Evolutionary conservation across 2,888 invertebrate species (phyloP).

Genomic region (Galerucella pusilla): DNA sequence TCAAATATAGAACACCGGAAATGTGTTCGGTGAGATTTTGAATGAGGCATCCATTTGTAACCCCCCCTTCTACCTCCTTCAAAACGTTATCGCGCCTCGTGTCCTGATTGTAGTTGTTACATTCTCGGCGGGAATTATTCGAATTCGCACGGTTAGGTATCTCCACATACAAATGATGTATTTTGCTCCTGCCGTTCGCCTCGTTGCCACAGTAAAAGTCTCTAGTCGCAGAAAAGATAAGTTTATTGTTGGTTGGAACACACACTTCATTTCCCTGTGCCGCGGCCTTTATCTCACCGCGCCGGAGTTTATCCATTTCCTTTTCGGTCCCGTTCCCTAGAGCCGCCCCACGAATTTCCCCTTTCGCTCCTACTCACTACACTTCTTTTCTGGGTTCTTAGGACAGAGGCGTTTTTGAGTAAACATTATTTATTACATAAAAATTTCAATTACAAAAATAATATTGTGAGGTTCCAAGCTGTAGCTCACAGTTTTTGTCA

Average conservation of each 20-base stretch:
- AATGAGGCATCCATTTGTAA: conserved; percentile 36
- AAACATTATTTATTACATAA: not conserved
- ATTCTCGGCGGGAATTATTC: conserved; percentile 52
- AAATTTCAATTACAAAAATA: not conserved
- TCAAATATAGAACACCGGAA: conserved; percentile 30
- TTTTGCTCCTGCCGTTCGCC: conserved; percentile 56
- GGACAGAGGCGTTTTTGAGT: conserved; percentile 18
- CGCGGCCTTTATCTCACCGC: conserved; percentile 64
- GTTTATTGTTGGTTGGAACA: conserved; percentile 64
- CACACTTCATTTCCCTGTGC: conserved; percentile 64
- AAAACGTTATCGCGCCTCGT: conserved; percentile 26
- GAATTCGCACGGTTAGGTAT: conserved; percentile 62
- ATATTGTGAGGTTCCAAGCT: not conserved
- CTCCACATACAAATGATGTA: conserved; percentile 65
- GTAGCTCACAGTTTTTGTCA: not conserved
- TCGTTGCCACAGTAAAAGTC: conserved; percentile 55
- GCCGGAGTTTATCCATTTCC: conserved; percentile 65
- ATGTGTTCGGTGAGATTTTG: conserved; percentile 30
- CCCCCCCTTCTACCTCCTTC: conserved; percentile 6
- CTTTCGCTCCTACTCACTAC: conserved; percentile 25
- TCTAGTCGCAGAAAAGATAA: conserved; percentile 64
- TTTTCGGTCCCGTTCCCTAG: conserved; percentile 54
- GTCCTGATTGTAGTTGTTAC: conserved; percentile 30
- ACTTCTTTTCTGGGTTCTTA: conserved; percentile 3
- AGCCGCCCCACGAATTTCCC: conserved; percentile 41